These are phyloP conservation scores for Ochropleura leucogaster DNA, from an alignment of 2,888 invertebrate genomes.

Conservation along the genomic window DNA sequence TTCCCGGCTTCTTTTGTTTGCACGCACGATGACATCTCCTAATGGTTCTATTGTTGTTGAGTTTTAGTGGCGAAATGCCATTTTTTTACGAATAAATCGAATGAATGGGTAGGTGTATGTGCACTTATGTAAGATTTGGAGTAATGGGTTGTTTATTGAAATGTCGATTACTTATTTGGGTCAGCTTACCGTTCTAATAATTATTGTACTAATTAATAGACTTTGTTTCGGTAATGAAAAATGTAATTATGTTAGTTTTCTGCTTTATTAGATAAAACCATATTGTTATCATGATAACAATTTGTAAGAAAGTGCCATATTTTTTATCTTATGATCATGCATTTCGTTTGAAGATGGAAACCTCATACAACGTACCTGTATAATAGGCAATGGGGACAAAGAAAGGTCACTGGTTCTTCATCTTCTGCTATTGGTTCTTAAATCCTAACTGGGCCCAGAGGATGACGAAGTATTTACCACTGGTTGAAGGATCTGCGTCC, in stretches of 20 bases:
- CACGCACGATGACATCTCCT: constrained; percentile 89
- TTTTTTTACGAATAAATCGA: constrained; percentile 59
- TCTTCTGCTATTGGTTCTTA: not conserved
- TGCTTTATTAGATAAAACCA: not conserved
- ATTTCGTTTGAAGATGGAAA: not conserved
- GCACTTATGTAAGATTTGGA: constrained; percentile 47
- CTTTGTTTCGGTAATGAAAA: not conserved
- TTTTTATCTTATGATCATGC: not conserved
- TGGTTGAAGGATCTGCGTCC: not conserved
- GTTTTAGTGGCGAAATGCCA: constrained; percentile 75
- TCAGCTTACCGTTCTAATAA: accelerated
- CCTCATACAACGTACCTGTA: not conserved
- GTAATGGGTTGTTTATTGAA: constrained; percentile 37
- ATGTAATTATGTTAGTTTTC: not conserved
- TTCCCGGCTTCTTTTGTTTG: constrained; percentile 87
- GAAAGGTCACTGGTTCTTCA: too few relatives aligned
- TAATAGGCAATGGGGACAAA: too few relatives aligned
- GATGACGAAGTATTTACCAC: not conserved
- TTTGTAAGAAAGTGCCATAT: not conserved
- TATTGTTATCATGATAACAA: not conserved
- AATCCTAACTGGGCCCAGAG: not conserved
- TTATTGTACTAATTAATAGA: not conserved
- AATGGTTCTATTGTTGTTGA: constrained; percentile 86
- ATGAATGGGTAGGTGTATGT: constrained; percentile 47
- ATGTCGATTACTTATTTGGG: constrained; percentile 15